Percentiles rank a stretch among this genome's conserved stretches.
These are phyloP conservation scores for Hetaerina titia DNA, from an alignment of 2,888 invertebrate genomes.

Conservation along the genomic window DNA sequence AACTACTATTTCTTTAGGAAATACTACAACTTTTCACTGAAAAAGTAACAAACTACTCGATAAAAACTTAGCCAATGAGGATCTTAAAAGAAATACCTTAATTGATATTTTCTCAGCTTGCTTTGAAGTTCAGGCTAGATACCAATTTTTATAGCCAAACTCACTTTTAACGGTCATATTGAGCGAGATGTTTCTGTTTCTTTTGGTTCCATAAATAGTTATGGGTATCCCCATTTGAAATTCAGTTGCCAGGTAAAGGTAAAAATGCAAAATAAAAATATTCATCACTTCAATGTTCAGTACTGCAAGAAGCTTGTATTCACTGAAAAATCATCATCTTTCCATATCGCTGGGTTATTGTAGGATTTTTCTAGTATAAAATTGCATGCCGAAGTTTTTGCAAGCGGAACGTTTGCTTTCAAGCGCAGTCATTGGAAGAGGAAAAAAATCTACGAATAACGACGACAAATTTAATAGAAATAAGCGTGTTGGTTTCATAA, in stretches of 20 bases:
- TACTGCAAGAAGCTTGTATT: not conserved
- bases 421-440: not conserved
- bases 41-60: too few species aligned
- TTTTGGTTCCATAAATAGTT: too few species aligned
- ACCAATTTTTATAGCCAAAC: too few species aligned
- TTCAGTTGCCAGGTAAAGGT: not conserved
- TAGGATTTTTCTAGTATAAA: not conserved
- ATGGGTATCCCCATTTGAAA: not conserved
- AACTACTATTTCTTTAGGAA: too few species aligned
- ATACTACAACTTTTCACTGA: too few species aligned
- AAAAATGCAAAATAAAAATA: too few species aligned
- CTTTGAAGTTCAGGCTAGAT: too few species aligned
- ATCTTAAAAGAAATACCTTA: too few species aligned
- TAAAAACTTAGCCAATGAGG: too few species aligned
- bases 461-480: not conserved
- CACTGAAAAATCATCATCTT: not conserved
- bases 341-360: not conserved
- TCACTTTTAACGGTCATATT: too few species aligned
- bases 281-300: not conserved
- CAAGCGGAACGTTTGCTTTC: not conserved
- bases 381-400: not conserved
- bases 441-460: not conserved
- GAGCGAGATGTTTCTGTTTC: too few species aligned
- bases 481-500: not conserved
- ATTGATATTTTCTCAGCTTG: too few species aligned